Evolutionary conservation across 2,113 vertebrate species (phyloP), one percentile per base, ranked within the genome.

Genomic region (Balaeniceps rex): DNA sequence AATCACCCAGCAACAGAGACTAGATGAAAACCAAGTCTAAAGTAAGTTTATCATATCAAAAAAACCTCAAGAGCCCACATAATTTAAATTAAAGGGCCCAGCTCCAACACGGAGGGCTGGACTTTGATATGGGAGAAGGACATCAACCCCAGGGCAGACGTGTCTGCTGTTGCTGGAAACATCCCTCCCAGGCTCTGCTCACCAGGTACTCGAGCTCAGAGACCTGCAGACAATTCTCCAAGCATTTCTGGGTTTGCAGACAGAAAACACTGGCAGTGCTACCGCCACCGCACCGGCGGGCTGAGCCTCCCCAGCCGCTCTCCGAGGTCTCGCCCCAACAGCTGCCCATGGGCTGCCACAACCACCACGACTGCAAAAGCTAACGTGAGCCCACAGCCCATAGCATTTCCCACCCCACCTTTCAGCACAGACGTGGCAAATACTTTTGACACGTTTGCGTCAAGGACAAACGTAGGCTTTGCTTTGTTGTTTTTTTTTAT

Each of bases 391-490:
- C 49, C 86, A 1, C 1, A 6, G 26, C 60, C 25, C 16, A 0
- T 3, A 3, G 17, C 23, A 54, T 14, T 5, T 14, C 38, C 28
- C 65, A 13, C n/a, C 2, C 1, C 60, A 5, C 23, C 14, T 11
- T 8, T 13, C 21, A 10, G 10, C 74, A 19, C 34, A 13, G 63
- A 24, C 5, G 0, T 1, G 1, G 2, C 1, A 9, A 51, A 36
- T 10, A 1, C 31, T 29, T 8, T 4, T 6, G 11, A 4, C 23
- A 0, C 11, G 0, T 14, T 2, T 2, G 10, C 2, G 0, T 25
- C 66, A 4, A 5, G 18, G 17, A 11, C n/a, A 36, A 34, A 6
- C 72, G 3, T 1, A 8, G 64, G 58, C 57, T 77, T 8, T 14
- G 51, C 61, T 42, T 42, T 42, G 10, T 42, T 42, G 40, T 42